These are phyloP conservation scores for Rotaria macrura DNA, from an alignment of 2,888 invertebrate species.

Conservation along the genomic window DNA sequence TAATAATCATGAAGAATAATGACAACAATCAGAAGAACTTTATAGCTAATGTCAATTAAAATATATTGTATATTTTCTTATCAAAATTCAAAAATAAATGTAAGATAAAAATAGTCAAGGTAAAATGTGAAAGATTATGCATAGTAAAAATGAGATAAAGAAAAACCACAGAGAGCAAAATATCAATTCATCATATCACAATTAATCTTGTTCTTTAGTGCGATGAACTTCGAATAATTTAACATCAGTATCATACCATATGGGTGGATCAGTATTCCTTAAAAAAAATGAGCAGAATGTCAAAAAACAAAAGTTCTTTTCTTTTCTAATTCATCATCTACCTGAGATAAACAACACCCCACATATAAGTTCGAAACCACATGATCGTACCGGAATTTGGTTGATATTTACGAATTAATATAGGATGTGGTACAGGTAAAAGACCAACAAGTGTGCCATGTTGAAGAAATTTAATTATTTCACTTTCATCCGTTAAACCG, in stretches of 20 bases:
- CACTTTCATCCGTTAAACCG: conserved; percentile 94
- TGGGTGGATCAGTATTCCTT: conserved; percentile 91
- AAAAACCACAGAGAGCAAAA: not conserved
- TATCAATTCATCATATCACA: not conserved
- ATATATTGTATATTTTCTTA: not conserved
- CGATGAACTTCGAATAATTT: conserved; percentile 70
- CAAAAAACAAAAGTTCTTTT: not conserved
- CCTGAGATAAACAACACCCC: conserved; percentile 95
- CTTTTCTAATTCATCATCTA: not conserved
- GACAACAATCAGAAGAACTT: not conserved
- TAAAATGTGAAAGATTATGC: not conserved
- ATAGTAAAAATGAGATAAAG: not conserved
- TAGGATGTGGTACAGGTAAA: conserved; percentile 95
- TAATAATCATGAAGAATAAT: too few species aligned
- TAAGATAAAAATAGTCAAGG: not conserved
- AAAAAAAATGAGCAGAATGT: too few species aligned
- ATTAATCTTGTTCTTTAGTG: not conserved
- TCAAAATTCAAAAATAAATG: not conserved
- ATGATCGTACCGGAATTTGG: conserved; percentile 95
- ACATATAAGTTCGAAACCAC: conserved; percentile 98
- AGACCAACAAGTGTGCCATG: conserved; percentile 94
- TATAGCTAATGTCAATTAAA: not conserved
- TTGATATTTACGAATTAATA: conserved; percentile 94
- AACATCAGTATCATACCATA: conserved; percentile 98
- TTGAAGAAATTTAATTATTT: conserved; percentile 94